Evolutionary conservation across 2,888 invertebrate species (phyloP).

Genomic region (Trachelus troglodyta): DNA sequence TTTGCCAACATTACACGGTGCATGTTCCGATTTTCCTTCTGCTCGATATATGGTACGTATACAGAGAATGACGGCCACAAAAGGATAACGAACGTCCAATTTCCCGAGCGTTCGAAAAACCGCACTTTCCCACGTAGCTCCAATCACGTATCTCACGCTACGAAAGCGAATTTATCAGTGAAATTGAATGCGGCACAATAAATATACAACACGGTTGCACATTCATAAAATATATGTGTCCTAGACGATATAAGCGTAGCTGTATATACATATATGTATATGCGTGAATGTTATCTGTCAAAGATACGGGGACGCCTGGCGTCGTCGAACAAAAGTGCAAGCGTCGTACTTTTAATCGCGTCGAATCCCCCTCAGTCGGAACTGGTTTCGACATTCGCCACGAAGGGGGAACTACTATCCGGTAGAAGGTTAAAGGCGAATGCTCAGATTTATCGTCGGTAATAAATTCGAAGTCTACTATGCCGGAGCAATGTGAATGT

Average conservation of each 20-base stretch:
- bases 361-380: not conserved
- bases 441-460: not conserved
- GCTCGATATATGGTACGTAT: not conserved
- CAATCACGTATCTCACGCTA: not conserved
- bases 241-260: not conserved
- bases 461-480: slow-evolving; percentile 2
- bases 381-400: not conserved
- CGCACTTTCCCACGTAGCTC: not conserved
- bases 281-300: not conserved
- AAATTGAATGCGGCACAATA: not conserved
- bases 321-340: not conserved
- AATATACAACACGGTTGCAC: not conserved
- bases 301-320: not conserved
- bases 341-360: not conserved
- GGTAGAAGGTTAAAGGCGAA: not conserved
- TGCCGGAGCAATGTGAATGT: not conserved
- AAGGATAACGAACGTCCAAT: not conserved
- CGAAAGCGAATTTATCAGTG: not conserved
- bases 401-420: not conserved
- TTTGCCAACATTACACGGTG: not conserved
- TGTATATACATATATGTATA: not conserved
- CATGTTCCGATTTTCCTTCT: not conserved
- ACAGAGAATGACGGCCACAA: not conserved
- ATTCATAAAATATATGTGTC: not conserved
- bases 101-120: not conserved